Base-by-base conservation (phyloP, 2,888 invertebrate genomes). In the Apamea sordens region DNA sequence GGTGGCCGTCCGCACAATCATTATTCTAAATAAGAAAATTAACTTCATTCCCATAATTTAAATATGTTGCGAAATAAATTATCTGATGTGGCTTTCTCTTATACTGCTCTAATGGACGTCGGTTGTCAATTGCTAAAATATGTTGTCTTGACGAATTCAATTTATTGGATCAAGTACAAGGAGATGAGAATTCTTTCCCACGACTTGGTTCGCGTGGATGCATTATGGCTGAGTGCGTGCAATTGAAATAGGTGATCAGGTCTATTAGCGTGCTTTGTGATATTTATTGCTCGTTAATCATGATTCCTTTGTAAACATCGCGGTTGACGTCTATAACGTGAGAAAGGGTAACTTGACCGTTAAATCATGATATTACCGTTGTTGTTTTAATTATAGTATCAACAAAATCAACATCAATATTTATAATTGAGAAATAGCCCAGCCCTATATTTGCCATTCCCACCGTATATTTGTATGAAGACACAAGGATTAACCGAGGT, bases 21-120 rank as follows among this genome's bases (percentile, higher is more conserved):
- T 96, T 96, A 96, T 96, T 95, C 95, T 95, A 96, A 96, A 96
- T 94, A 95, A 94, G 94, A 95, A 95, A 96, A 96, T 96, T 96
- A 97, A 96, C 95, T 96, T 93, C 84, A 95, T 96, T 96, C 97
- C 95, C 96, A 96, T 95, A 95, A 96, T 97, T 96, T 97, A 95
- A 96, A 97, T 97, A 97, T 93, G 88, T 88, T 84, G 85, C 82
- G 50, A 89, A 86, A 88, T 90, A 89, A 88, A 89, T 90, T 89
- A 87, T 86, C 83, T 86, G 88, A 82, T 86, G 88, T 90, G 83
- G 89, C 88, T 90, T 88, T 88, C 88, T 89, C 89, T 90, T 90
- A 88, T 91, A 88, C 86, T 90, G 85, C 90, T 92, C 92, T 93
- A 94, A 94, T 94, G 94, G 94, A 93, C 91, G 92, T 92, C 91